These are phyloP conservation scores for Coptotermes formosanus DNA, from an alignment of 1,140 invertebrate species.

Conservation along the genomic window DNA sequence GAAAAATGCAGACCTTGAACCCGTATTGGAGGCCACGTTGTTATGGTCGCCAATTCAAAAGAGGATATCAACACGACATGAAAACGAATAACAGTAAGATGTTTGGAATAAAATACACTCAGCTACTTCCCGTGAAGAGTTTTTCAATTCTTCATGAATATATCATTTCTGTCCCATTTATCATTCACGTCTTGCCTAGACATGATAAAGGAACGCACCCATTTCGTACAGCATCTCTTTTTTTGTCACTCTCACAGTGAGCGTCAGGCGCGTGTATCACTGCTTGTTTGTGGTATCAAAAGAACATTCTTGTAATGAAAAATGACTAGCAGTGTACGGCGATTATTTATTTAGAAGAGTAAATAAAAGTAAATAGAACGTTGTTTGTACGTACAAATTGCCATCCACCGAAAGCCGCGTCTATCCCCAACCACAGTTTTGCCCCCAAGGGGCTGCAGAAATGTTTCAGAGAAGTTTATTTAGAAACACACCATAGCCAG, in stretches of 20 bases:
- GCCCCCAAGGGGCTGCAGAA: background rate
- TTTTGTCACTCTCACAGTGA: no score
- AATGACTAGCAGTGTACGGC: background rate
- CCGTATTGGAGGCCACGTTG: no score
- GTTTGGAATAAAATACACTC: no score
- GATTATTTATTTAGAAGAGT: background rate
- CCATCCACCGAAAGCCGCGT: background rate
- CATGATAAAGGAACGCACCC: no score
- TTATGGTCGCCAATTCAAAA: no score
- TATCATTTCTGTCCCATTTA: background rate
- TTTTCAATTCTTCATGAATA: background rate
- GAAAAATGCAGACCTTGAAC: no score
- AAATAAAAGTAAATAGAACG: background rate
- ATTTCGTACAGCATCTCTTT: background rate
- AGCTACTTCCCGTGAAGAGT: no score
- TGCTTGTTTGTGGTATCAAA: background rate
- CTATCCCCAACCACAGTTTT: background rate
- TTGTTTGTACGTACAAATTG: background rate
- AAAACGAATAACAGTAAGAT: no score
- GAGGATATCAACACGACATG: no score
- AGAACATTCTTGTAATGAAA: conserved; percentile 10
- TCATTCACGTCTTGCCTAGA: no score
- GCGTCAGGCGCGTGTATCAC: conserved; percentile 3
- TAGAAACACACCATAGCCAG: background rate
- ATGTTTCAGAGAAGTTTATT: background rate